Percentiles rank a stretch among this genome's conserved stretches.
phyloP scores from a whole-genome alignment of 2,113 vertebrate genomes.

The Xiphophorus hellerii region DNA sequence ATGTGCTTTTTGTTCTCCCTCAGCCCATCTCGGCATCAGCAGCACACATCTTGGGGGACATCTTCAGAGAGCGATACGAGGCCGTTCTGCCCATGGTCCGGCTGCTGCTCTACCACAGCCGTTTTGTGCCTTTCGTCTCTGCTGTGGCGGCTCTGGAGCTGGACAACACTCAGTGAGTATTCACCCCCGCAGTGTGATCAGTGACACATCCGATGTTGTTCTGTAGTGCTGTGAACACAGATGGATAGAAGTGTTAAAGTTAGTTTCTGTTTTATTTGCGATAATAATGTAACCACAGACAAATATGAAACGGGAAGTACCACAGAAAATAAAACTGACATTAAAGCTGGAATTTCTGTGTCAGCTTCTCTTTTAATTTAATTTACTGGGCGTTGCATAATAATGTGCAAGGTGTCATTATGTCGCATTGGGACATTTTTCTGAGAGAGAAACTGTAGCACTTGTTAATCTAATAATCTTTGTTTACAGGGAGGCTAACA shows the following conservation, averaged over 20 bases:
- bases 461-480: neutral
- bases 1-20: neutral
- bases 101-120: slow-evolving; percentile 91
- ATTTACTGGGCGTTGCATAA: neutral
- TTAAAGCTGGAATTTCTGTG: neutral
- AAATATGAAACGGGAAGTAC: slow-evolving; percentile 4
- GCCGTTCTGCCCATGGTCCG: slow-evolving; percentile 91
- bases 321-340: slow-evolving; percentile 5
- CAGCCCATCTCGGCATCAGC: slow-evolving; percentile 95
- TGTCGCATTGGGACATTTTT: neutral
- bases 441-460: neutral
- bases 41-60: slow-evolving; percentile 94
- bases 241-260: neutral
- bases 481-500: slow-evolving; percentile 91
- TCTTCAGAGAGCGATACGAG: slow-evolving; percentile 92
- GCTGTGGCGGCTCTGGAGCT: slow-evolving; percentile 91
- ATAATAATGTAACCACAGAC: neutral
- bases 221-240: neutral
- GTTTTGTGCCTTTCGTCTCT: slow-evolving; percentile 92
- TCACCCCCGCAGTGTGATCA: neutral
- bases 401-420: neutral
- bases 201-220: neutral
- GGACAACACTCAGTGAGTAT: slow-evolving; percentile 93
- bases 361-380: neutral
- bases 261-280: neutral